A percentile compares a stretch with the other conserved stretches of the same genome.
These are phyloP conservation scores for Drosophila nebulosa DNA, from an alignment of 1,140 invertebrate genomes.

Conservation along the genomic window DNA sequence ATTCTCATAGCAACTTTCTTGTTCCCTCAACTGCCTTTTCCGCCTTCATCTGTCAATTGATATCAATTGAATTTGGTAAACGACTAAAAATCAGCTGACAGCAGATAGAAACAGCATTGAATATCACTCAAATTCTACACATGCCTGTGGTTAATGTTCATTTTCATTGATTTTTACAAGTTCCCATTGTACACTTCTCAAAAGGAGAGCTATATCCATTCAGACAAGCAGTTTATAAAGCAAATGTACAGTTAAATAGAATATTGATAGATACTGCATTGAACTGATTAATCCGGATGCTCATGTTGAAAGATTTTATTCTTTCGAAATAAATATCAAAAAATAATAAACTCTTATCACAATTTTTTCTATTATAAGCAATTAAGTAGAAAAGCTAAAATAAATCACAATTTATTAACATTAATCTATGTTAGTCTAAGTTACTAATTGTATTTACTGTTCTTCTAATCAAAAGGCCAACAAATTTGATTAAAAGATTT, in stretches of 20 bases:
- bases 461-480: no score
- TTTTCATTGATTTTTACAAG: constrained; percentile 38
- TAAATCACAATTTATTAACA: not conserved
- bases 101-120: constrained; percentile 38
- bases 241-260: no score
- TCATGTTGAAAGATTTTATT: no score
- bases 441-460: no score
- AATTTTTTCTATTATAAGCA: no score
- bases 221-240: not conserved
- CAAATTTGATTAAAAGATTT: no score
- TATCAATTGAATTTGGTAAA: constrained; percentile 62
- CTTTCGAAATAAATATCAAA: no score
- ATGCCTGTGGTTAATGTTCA: constrained; percentile 45
- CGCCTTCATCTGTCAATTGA: constrained; percentile 47
- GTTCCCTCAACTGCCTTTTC: not conserved
- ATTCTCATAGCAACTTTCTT: no score
- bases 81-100: constrained; percentile 57
- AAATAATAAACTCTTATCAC: not conserved
- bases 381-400: not conserved
- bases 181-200: not conserved
- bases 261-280: no score
- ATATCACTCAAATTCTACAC: constrained; percentile 55
- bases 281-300: no score
- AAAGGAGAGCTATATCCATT: not conserved
- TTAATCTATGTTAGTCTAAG: no score